Conservation (phyloP, 2,797 vertebrate species). For the Prunella strophiata region DNA sequence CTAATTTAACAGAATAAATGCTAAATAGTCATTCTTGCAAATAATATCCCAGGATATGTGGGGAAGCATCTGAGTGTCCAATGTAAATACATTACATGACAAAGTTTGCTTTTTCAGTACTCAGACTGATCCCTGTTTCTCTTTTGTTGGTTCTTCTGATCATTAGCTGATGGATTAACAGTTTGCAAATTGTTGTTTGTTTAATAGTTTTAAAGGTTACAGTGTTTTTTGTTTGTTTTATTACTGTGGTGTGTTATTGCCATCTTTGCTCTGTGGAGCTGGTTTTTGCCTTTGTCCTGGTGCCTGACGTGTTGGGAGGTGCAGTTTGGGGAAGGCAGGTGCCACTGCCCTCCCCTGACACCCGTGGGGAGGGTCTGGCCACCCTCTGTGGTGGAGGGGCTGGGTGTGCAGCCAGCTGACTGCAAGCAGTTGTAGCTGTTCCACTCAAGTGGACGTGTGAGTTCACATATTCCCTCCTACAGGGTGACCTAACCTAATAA, state of each 20-base stretch:
- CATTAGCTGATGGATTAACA: background rate
- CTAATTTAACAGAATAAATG: background rate
- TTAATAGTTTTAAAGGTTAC: background rate
- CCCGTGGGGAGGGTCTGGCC: background rate
- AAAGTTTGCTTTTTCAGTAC: background rate
- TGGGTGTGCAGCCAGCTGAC: background rate
- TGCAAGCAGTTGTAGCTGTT: background rate
- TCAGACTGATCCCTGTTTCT: background rate
- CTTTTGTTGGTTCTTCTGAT: background rate
- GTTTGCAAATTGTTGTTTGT: background rate
- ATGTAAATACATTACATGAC: background rate
- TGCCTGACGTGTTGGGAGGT: background rate
- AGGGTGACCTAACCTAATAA: background rate
- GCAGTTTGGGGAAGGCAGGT: background rate
- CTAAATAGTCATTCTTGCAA: background rate
- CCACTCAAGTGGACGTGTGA: rapidly evolving
- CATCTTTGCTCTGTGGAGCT: background rate
- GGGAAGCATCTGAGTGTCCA: background rate
- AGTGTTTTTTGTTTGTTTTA: rapidly evolving
- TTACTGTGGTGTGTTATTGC: background rate
- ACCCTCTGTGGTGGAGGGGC: background rate
- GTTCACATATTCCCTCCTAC: background rate
- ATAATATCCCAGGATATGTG: background rate
- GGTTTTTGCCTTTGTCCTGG: background rate
- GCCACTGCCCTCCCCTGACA: background rate